Evolutionary conservation across 30 jellyfish, hydroid and myxozoan species (phyloP), one percentile per base, ranked within the genome.

Genomic region (Haliclystus octoradiatus): DNA sequence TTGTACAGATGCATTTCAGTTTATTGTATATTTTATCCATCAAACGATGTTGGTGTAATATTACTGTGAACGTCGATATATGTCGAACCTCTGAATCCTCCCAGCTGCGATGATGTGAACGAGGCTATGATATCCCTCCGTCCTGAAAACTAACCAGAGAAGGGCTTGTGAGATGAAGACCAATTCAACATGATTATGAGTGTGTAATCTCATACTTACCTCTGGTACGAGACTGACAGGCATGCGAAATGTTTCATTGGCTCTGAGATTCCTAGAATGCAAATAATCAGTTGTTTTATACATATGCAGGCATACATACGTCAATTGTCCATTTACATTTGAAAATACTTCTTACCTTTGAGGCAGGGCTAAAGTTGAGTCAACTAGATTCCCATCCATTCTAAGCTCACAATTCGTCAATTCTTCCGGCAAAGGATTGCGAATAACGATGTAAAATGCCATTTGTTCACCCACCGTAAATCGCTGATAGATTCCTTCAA

Each of bases 371-470:
- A 84, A 75, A 28, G 79, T 79, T 7, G 92, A 83, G 62, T 76
- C 88, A 73, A 84, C 77, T 33, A 76, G 74, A 68, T 84, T 84
- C 2, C 95, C 95, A 76, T 72, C 88, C 31, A 84, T 71, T 40
- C 95, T 63, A 1, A 84, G 92, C 30, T 71, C 78, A 70, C 95
- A 84, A 25, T 84, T 87, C 0, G 92, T 76, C 5, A 84, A 75
- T 52, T 57, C 79, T 23, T 34, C 22, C 19, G 29, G 50, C 63
- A 84, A 70, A 1, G 95, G 95, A 62, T 84, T 84, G 66, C 82
- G 71, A 7, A 84, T 83, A 7, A 87, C 83, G 22, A 84, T 86
- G 23, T 73, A 69, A 61, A 84, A 84, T 22, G 75, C 34, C 68
- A 84, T 64, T 31, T 71, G 86, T 47, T 76, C 68, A 34, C 95